Percentiles rank a stretch among this genome's conserved stretches.
Conservation (phyloP, 2,888 invertebrate genomes). For the Orthosia cruda region DNA sequence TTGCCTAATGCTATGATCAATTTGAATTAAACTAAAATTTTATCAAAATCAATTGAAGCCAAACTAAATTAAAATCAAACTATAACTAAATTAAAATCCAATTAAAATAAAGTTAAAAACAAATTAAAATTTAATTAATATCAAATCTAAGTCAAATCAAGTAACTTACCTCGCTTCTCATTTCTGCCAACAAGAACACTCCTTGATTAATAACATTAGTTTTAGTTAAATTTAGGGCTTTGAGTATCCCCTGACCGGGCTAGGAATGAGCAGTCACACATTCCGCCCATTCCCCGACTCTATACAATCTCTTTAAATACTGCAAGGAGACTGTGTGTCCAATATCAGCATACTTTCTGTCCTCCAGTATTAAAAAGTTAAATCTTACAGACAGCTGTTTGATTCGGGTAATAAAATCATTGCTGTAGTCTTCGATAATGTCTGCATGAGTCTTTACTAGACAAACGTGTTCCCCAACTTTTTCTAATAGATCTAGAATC, state of each 20-base stretch:
- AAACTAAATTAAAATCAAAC: no score
- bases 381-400: conserved; percentile 94
- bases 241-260: conserved; percentile 93
- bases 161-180: conserved; percentile 94
- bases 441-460: conserved; percentile 98
- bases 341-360: conserved; percentile 99
- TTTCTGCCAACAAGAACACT: conserved; percentile 97
- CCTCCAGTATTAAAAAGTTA: conserved; percentile 98
- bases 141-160: no score
- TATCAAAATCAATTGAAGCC: no score
- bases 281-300: conserved; percentile 97
- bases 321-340: conserved; percentile 98
- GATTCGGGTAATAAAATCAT: conserved; percentile 93
- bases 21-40: no score
- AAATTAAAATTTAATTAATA: no score
- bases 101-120: no score
- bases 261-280: conserved; percentile 97
- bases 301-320: conserved; percentile 94
- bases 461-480: conserved; percentile 96
- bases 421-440: conserved; percentile 95
- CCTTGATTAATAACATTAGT: conserved; percentile 90
- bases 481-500: conserved; percentile 94
- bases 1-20: no score
- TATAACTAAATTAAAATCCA: no score
- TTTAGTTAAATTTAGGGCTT: conserved; percentile 92